A percentile compares a stretch with the other conserved stretches of the same genome.
Evolutionary conservation across 2,888 invertebrate genomes (phyloP).

Genomic region (Eretmocerus hayati): DNA sequence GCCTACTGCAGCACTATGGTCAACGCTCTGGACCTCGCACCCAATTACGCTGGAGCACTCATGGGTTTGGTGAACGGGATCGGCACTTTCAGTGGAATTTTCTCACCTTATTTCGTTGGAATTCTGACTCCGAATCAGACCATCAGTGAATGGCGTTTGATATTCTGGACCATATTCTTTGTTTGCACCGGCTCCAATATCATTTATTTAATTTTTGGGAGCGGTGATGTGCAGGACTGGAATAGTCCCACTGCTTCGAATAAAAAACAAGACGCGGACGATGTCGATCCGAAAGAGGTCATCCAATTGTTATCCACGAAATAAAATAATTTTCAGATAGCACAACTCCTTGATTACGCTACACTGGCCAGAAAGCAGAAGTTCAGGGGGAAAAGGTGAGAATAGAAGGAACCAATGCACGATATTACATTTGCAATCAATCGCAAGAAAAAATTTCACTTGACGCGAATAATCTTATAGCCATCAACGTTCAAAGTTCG

Average conservation of each 20-base stretch:
- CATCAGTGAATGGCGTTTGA: slow-evolving; percentile 62
- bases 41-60: slow-evolving; percentile 48
- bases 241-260: slow-evolving; percentile 52
- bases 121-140: slow-evolving; percentile 48
- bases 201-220: slow-evolving; percentile 58
- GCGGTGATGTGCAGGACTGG: slow-evolving; percentile 71
- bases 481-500: too few species aligned
- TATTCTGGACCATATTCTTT: slow-evolving; percentile 72
- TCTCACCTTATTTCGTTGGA: slow-evolving; percentile 62
- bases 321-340: too few species aligned
- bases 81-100: slow-evolving; percentile 65
- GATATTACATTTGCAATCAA: too few species aligned
- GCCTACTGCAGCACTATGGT: slow-evolving; percentile 48
- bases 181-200: slow-evolving; percentile 62
- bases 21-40: slow-evolving; percentile 47
- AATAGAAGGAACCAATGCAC: too few species aligned
- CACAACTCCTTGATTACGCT: too few species aligned
- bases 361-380: too few species aligned
- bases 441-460: too few species aligned
- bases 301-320: slow-evolving; percentile 1
- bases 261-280: background rate
- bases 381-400: too few species aligned
- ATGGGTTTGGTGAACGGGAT: slow-evolving; percentile 54
- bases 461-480: too few species aligned
- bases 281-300: background rate